Evolutionary conservation across 2,888 invertebrate species (phyloP), one percentile per base, ranked within the genome.

Genomic region (Catonia carolina): DNA sequence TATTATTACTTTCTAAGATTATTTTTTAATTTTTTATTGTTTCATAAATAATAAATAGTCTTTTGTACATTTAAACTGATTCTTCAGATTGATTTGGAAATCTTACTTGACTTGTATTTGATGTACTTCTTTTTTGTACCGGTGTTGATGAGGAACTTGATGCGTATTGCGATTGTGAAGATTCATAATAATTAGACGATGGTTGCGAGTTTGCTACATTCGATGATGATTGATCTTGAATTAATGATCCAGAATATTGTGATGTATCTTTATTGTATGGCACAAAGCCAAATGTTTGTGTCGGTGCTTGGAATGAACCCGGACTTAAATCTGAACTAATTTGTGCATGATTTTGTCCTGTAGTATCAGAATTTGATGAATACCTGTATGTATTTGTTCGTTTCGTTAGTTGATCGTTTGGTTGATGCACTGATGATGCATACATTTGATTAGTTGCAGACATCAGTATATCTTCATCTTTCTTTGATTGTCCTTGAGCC

Each of bases 231-330:
- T 53, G 49, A 12, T 54, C 54, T 4, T 37, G 42, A n/a, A n/a
- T n/a, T n/a, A n/a, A n/a, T 3, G 56, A 14, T 14, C 51, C 55
- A 2, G 56, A 41, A 31, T 58, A 60, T 48, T 55, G 52, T 14
- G 59, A 51, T 31, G 59, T 42, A 22, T 37, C 47, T 33, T 50
- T 55, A 48, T 52, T 55, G 42, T 52, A 59, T 1, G 64, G 64
- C n/a, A 59, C 58, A 50, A 64, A 64, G 4, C 64, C 64, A 48
- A 58, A 64, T 17, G 64, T 64, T 39, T 64, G 62, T 27, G 62
- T 64, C 27, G 64, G 64, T 2, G 64, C 61, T 45, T 60, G 58
- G 55, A 64, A 64, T 8, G 54, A 54, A 20, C 51, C 15, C 5
- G 23, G 1, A 4, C 7, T n/a, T 22, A 14, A 14, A n/a, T 45